A percentile compares a stretch with the other conserved stretches of the same genome.
Conservation (phyloP, 2,888 invertebrate species). For the Lamproptera curius region DNA sequence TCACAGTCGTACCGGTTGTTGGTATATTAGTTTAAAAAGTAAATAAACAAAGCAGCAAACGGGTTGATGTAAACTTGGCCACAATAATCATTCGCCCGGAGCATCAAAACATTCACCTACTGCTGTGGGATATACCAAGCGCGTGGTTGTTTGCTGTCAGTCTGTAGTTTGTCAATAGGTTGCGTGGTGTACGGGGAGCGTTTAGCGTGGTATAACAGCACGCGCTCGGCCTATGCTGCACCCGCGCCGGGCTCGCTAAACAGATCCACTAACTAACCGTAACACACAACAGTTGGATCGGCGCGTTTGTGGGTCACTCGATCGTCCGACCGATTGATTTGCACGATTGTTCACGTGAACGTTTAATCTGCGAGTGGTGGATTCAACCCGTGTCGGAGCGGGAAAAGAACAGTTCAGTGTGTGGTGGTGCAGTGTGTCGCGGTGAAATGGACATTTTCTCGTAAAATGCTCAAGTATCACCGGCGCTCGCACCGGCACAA, state of each 20-base stretch:
- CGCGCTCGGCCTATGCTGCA: constrained; percentile 22
- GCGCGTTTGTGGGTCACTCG: constrained; percentile 38
- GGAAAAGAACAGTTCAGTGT: background rate
- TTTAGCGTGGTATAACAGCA: constrained; percentile 10
- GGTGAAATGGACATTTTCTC: constrained; percentile 73
- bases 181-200: too few species aligned
- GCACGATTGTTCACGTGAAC: background rate
- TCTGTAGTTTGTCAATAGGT: constrained; percentile 9
- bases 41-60: too few species aligned
- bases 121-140: too few species aligned
- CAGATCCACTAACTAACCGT: constrained; percentile 44
- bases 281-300: constrained; percentile 49
- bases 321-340: constrained; percentile 25
- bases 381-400: background rate
- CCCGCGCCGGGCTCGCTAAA: constrained; percentile 32
- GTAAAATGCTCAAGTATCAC: constrained; percentile 77
- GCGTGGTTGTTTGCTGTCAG: background rate
- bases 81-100: too few species aligned
- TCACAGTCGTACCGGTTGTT: too few species aligned
- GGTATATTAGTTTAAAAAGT: too few species aligned
- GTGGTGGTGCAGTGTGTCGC: constrained; percentile 28
- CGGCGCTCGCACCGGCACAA: constrained; percentile 73
- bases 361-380: background rate
- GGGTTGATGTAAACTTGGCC: too few species aligned
- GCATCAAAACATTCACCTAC: too few species aligned